Evolutionary conservation across 2,113 vertebrate genomes (phyloP), one percentile per base, ranked within the genome.

Genomic region (Oenanthe melanoleuca): DNA sequence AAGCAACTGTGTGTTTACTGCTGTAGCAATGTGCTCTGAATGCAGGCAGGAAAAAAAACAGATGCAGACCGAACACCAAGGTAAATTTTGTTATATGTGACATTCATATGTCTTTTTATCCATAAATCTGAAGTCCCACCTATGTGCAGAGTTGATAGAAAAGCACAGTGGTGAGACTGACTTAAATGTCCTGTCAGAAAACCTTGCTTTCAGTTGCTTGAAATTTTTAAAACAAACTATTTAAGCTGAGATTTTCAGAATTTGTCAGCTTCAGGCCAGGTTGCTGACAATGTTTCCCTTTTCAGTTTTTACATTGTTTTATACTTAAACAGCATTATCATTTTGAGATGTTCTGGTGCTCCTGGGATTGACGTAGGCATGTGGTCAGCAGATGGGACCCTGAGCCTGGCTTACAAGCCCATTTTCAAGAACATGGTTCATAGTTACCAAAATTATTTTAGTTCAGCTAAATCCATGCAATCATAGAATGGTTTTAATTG

Each of bases 1-100:
- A 90, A 78, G 42, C 12, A 83, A 49, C n/a, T 55, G 17, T 79
- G 24, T 69, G 15, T 93, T 95, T 79, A 44, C 60, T 69, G 31
- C 38, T 71, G 21, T 40, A 56, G 63, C 37, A 84, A 52, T 89
- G 88, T 69, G 24, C 15, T 67, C 22, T 45, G 26, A 80, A 71
- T 63, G 24, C 6, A 49, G 45, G 15, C 12, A 6, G 4, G 4
- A 14, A 5, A 26, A 3, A 23, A 61, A 7, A 0, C 17, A 74
- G 21, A 85, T 53, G 11, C 18, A 47, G n/a, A 33, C 16, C 47
- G 52, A 91, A 86, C 42, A 85, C 14, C 8, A 64, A 42, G 38
- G 23, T 42, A 50, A 29, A 12, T 88, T 78, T 86, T 88, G 3
- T 44, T 52, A 33, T 33, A 42, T 4, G 5, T 13, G 25, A 19